These are phyloP conservation scores for Trisateles emortualis DNA, from an alignment of 2,888 invertebrate species.

Conservation along the genomic window DNA sequence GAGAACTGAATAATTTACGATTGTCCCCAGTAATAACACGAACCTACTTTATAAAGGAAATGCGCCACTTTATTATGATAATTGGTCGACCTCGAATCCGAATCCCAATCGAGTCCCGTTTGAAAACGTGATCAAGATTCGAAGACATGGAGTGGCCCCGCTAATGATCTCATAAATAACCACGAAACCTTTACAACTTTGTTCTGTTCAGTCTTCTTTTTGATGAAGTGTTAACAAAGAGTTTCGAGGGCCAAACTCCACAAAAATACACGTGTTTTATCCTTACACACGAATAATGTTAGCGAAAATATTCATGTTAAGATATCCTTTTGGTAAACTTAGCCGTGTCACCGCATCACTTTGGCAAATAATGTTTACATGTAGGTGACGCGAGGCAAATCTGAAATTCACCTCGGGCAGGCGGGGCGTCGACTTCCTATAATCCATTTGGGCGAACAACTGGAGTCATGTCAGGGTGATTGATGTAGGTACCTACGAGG, in stretches of 20 bases:
- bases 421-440: slow-evolving; percentile 77
- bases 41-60: slow-evolving; percentile 59
- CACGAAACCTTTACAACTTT: slow-evolving; percentile 41
- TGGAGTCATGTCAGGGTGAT: slow-evolving; percentile 83
- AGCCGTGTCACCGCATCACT: slow-evolving; percentile 76
- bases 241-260: slow-evolving; percentile 26
- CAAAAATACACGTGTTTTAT: slow-evolving; percentile 26
- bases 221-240: slow-evolving; percentile 38
- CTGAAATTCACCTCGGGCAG: slow-evolving; percentile 72
- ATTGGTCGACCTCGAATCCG: slow-evolving; percentile 58
- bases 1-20: slow-evolving; percentile 54
- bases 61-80: slow-evolving; percentile 64
- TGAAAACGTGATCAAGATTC: slow-evolving; percentile 60
- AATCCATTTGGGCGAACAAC: slow-evolving; percentile 85
- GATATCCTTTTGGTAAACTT: slow-evolving; percentile 67
- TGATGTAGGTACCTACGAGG: slow-evolving; percentile 76
- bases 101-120: slow-evolving; percentile 56
- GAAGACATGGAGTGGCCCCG: slow-evolving; percentile 56
- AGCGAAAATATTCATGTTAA: slow-evolving; percentile 57
- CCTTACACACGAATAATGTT: slow-evolving; percentile 30
- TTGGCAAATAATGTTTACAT: slow-evolving; percentile 80
- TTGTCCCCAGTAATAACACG: slow-evolving; percentile 52
- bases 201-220: slow-evolving; percentile 34
- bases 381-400: slow-evolving; percentile 76
- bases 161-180: slow-evolving; percentile 65